Conservation (phyloP, 2,797 vertebrate genomes). For the Takifugu rubripes region DNA sequence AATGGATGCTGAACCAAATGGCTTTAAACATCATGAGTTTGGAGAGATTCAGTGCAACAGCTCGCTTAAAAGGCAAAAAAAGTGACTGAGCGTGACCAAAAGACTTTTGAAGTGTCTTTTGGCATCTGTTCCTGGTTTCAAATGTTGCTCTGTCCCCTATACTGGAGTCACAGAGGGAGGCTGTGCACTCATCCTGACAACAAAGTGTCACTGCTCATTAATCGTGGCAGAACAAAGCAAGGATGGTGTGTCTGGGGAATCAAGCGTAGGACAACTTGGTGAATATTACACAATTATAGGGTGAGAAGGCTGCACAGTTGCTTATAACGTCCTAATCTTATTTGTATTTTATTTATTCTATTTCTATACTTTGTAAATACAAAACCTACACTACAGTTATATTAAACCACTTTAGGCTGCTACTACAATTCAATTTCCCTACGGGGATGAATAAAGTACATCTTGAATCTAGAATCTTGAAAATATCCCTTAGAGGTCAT, state of each 20-base stretch:
- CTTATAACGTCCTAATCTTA: too few species aligned
- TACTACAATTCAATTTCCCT: too few species aligned
- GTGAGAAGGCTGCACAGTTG: too few species aligned
- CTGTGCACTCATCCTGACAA: slow-evolving; percentile 39
- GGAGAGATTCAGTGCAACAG: slow-evolving; percentile 7
- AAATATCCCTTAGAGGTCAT: too few species aligned
- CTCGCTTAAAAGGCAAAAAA: slow-evolving; percentile 26
- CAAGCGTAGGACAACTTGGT: slow-evolving; percentile 7
- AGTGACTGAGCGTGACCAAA: slow-evolving; percentile 20
- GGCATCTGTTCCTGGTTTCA: slow-evolving; percentile 43
- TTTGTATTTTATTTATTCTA: too few species aligned
- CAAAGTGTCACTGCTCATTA: slow-evolving; percentile 34
- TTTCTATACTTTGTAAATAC: too few species aligned
- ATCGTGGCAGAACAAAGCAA: slow-evolving; percentile 9
- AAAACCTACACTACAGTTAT: too few species aligned
- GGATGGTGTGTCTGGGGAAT: neutral
- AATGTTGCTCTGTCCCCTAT: slow-evolving; percentile 22
- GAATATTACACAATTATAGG: slow-evolving; percentile 7
- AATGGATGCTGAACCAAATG: neutral
- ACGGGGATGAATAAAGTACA: too few species aligned
- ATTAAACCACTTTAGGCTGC: too few species aligned
- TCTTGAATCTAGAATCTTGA: too few species aligned
- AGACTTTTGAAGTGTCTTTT: slow-evolving; percentile 30
- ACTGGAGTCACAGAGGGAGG: slow-evolving; percentile 42
- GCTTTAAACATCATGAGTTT: slow-evolving; percentile 18